Percentiles rank a stretch among this genome's conserved stretches.
Evolutionary conservation across 2,797 vertebrate genomes (phyloP).

Genomic region (Steatocranus sp.): DNA sequence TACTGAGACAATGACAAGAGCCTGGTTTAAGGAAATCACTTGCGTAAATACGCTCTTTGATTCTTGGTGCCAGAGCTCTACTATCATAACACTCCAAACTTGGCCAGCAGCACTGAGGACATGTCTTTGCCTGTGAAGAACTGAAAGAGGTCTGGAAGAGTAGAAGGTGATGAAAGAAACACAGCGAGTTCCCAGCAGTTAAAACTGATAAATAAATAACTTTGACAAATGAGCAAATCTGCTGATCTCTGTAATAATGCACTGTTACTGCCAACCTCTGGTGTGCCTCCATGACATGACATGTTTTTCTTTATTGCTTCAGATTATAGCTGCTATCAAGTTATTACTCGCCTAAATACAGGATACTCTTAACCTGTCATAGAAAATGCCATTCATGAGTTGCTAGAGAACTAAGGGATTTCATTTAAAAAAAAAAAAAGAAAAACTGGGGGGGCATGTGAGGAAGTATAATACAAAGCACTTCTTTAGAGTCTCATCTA

Average conservation of each 20-base stretch:
- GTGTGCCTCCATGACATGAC: neutral
- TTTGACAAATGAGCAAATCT: neutral
- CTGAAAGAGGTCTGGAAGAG: neutral
- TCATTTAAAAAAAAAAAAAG: fast-evolving
- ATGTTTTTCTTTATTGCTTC: neutral
- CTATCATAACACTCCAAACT: constrained; percentile 22
- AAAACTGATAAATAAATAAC: neutral
- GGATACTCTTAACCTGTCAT: neutral
- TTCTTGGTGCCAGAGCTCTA: neutral
- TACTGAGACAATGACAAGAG: constrained; percentile 1
- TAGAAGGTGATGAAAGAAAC: neutral
- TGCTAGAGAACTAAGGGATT: neutral
- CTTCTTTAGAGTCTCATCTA: neutral
- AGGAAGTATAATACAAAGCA: neutral
- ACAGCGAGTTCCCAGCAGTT: neutral
- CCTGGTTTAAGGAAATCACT: neutral
- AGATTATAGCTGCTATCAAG: neutral
- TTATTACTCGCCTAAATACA: neutral
- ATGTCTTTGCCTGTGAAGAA: constrained; percentile 4
- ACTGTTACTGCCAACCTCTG: neutral
- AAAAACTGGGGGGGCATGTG: neutral
- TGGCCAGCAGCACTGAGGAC: constrained; percentile 9
- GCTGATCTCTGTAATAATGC: neutral
- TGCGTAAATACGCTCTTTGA: neutral
- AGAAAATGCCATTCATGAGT: neutral